Evolutionary conservation across 2,888 invertebrate genomes (phyloP).

Genomic region (Neuroscelio doddi): DNA sequence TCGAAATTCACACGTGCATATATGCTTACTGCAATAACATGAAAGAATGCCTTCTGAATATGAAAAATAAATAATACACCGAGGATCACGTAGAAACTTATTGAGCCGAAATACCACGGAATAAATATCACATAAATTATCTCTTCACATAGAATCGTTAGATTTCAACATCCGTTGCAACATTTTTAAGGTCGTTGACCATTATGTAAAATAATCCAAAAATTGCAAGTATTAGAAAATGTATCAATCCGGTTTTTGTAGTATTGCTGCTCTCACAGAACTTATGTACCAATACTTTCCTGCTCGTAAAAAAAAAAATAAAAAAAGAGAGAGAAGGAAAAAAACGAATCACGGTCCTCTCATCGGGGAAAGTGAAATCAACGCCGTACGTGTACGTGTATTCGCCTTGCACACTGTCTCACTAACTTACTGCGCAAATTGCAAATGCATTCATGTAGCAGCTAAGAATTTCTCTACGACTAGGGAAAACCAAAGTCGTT

Average conservation of each 20-base stretch:
- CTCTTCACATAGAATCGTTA: no score
- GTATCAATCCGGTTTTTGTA: neutral
- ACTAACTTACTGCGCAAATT: conserved; percentile 55
- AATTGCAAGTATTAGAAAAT: neutral
- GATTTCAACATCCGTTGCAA: no score
- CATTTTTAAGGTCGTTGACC: no score
- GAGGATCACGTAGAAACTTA: no score
- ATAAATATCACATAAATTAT: no score
- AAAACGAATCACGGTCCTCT: conserved; percentile 54
- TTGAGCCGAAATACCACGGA: no score
- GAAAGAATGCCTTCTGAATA: no score
- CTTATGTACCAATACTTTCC: conserved; percentile 30
- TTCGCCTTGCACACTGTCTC: conserved; percentile 51
- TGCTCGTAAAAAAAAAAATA: conserved; percentile 42
- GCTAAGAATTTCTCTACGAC: no score
- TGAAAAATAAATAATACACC: no score
- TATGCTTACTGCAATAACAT: neutral
- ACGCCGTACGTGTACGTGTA: conserved; percentile 54
- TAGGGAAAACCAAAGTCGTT: no score
- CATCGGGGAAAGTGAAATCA: conserved; percentile 67
- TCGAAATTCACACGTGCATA: neutral
- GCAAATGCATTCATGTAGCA: conserved; percentile 12
- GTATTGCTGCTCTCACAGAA: conserved; percentile 13
- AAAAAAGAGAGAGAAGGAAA: conserved; percentile 50
- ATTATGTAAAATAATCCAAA: neutral